Base-by-base conservation (phyloP, 92 coral and sea anemone species). In the Bergia sp. region DNA sequence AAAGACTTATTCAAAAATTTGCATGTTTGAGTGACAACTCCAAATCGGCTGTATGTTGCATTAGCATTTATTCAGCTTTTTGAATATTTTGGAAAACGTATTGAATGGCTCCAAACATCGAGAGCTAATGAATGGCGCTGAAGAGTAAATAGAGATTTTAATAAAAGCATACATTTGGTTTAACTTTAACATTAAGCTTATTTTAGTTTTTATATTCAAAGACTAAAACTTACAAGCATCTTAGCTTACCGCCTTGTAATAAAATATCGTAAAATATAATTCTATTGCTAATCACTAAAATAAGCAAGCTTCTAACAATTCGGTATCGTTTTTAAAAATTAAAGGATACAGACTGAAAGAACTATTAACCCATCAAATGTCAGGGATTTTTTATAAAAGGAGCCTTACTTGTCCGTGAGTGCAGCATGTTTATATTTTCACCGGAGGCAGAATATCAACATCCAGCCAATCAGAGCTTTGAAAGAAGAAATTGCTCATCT, bases 371-470 rank as follows among this genome's bases (percentile, higher is more conserved):
- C 80, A 76, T 36, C 80, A 76, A 76, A 76, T 76, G 80, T 76
- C 53, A 75, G 10, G 6, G 13, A 8, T 41, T 76, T 76, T 76
- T 44, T 20, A 5, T 76, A 76, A 76, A 76, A 41, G 37, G 3
- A 61, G 73, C 23, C 39, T 58, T 10, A 15, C 73, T 81, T 39
- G 36, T 81, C 29, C 41, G 53, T 76, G 80, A 76, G 80, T 39
- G 80, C 4, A 21, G 29, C 69, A 13, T 58, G 53, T 65, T 82
- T 40, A 66, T 42, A n/a, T 47, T 40, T 47, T 40, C 58, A 82
- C 78, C 87, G 79, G 87, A 84, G 65, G 87, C 57, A 71, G 10
- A 83, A 11, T 23, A 43, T 71, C 42, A 69, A 44, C 40, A 84
- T 47, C 72, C 79, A 69, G 61, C 87, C 87, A 84, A 84, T 84